phyloP scores from a whole-genome alignment of 2,113 vertebrate species.

The Brachyhypopomus gauderio region DNA sequence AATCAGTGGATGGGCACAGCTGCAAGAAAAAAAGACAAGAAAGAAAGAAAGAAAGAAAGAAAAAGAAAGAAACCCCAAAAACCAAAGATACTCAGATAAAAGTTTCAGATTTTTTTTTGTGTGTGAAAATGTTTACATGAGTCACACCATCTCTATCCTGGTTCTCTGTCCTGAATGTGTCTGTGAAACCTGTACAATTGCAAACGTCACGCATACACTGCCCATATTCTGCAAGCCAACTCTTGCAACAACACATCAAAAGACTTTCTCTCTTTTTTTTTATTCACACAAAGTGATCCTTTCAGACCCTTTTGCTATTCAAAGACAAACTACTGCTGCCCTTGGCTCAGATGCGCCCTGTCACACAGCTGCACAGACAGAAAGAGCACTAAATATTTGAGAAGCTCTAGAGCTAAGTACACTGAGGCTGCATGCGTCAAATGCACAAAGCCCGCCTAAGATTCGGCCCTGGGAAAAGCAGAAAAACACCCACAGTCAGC shows the following conservation, averaged over 20 bases:
- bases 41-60: background rate
- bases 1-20: background rate
- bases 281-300: background rate
- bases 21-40: background rate
- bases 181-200: background rate
- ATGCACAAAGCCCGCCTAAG: background rate
- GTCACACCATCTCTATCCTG: too few relatives aligned
- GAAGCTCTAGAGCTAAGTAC: background rate
- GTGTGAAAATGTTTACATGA: too few relatives aligned
- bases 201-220: background rate
- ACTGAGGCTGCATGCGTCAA: background rate
- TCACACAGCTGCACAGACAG: background rate
- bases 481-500: background rate
- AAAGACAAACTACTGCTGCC: background rate
- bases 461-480: background rate
- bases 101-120: too few relatives aligned
- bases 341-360: background rate
- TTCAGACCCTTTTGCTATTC: background rate
- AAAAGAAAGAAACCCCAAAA: background rate
- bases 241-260: background rate
- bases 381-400: constrained; percentile 33
- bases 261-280: background rate
- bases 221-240: background rate
- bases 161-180: background rate
- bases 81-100: background rate